Conservation (phyloP, 2,113 vertebrate genomes). For the Rhipidura dahli region DNA sequence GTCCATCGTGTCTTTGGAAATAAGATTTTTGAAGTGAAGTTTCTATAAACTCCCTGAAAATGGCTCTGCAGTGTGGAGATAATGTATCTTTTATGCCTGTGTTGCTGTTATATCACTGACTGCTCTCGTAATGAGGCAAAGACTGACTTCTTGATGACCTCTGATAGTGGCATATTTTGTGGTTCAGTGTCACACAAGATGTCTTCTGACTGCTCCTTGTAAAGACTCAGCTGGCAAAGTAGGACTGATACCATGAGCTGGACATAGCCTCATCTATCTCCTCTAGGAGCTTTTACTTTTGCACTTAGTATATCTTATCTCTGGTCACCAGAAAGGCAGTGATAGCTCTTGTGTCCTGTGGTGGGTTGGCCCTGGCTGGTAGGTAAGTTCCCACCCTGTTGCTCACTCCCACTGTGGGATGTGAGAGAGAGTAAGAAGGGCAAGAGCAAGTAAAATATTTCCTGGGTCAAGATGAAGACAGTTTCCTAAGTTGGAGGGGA, state of each 20-base stretch:
- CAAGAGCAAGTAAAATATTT: not conserved
- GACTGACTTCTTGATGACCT: not conserved
- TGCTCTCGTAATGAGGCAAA: not conserved
- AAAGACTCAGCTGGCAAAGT: not conserved
- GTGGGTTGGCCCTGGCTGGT: not conserved
- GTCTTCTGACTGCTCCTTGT: not conserved
- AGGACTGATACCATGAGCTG: not conserved
- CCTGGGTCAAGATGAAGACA: not conserved
- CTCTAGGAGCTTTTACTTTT: not conserved
- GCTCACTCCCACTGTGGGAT: rapidly evolving
- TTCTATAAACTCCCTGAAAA: not conserved
- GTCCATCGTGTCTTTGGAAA: not conserved
- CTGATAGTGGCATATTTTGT: not conserved
- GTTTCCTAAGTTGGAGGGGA: not conserved
- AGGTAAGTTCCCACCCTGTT: not conserved
- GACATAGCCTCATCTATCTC: not conserved
- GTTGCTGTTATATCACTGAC: not conserved
- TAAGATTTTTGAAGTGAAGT: not conserved
- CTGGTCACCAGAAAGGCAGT: not conserved
- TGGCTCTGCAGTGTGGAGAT: not conserved
- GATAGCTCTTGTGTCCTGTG: not conserved
- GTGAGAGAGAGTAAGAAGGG: not conserved
- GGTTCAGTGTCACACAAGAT: not conserved
- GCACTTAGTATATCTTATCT: not conserved
- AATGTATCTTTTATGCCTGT: not conserved